Conservation (phyloP, 2,888 invertebrate species). For the Camponotus fellah region DNA sequence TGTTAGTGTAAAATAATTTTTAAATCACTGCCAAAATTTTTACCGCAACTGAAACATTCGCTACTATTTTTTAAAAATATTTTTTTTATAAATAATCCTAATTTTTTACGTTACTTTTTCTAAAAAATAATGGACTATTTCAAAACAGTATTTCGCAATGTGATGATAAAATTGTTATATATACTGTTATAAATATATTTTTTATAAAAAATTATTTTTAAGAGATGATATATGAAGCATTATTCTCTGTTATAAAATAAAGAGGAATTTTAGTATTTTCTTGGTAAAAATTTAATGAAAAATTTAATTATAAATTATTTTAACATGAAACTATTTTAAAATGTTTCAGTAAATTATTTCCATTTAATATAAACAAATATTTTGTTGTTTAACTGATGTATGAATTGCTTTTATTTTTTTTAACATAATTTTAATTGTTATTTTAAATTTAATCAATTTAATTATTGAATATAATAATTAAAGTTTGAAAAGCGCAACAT, state of each 20-base stretch:
- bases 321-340: too few species aligned
- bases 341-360: too few species aligned
- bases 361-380: too few species aligned
- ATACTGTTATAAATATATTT: not conserved
- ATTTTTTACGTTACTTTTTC: not conserved
- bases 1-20: not conserved
- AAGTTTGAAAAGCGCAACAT: not conserved
- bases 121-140: not conserved
- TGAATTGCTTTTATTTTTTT: not conserved
- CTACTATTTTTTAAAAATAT: not conserved
- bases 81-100: not conserved
- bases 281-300: not conserved
- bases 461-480: not conserved
- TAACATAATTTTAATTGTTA: not conserved
- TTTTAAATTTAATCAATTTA: not conserved
- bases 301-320: too few species aligned
- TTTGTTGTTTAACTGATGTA: not conserved
- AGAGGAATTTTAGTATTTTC: not conserved
- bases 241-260: not conserved
- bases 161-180: too few species aligned
- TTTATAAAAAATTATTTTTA: not conserved
- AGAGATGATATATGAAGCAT: not conserved
- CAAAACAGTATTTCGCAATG: not conserved
- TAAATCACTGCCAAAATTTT: slow-evolving; percentile 12
- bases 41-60: not conserved